Evolutionary conservation across 2,888 invertebrate species (phyloP), one percentile per base, ranked within the genome.

Genomic region (Luperina testacea): DNA sequence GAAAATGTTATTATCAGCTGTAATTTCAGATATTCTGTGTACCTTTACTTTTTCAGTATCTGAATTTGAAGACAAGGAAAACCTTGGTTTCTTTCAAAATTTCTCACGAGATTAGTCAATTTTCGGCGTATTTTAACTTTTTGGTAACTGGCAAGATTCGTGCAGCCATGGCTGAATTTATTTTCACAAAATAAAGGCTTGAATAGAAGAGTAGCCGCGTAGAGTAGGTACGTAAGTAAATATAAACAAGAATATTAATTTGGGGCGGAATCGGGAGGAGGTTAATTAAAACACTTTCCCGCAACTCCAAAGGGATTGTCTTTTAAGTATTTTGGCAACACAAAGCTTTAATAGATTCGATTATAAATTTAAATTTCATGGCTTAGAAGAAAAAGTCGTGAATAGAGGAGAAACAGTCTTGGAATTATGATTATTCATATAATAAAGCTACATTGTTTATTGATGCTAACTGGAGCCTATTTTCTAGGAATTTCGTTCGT

Each of bases 351-450:
- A 90, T 86, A 88, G 89, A 87, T 89, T 90, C 82, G 82, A 89
- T 90, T 90, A 89, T 86, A 89, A 89, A 90, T 89, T 88, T 86
- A 90, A 90, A 90, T 90, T 86, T 81, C 71, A 83, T 72, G 67
- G 81, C 59, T 84, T 82, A 71, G 75, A 80, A 83, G 84, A 89
- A 90, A 90, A 90, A 90, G 80, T 87, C 80, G 76, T 82, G 78
- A 72, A 86, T 80, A 73, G 80, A 69, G 77, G 72, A 75, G 75
- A 78, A 80, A 77, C 75, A 78, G 48, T 20, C 75, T 67, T 59
- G 38, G 74, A 69, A 76, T 83, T 32, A 75, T 64, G 77, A 81
- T 78, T 51, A 76, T 76, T 78, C 20, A 38, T 69, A 64, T 45
- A 69, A 59, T 64, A 81, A 64, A 11, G 38, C 0, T 48, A 8